These are phyloP conservation scores for Typhlichthys eigenmanni DNA, from an alignment of 2,797 vertebrate species.

Conservation along the genomic window DNA sequence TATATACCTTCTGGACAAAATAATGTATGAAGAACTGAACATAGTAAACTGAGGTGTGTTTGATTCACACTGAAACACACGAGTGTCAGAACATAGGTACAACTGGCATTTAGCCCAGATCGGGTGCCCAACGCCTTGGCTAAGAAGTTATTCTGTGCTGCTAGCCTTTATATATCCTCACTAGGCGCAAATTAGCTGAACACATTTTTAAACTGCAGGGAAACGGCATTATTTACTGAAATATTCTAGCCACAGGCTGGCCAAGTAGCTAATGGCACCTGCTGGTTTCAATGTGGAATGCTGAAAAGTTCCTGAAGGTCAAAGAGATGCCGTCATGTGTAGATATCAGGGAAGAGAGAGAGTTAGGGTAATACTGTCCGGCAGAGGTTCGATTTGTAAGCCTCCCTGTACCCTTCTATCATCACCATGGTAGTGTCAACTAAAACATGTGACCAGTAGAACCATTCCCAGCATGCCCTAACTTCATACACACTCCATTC, in stretches of 20 bases:
- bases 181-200: background rate
- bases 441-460: constrained; percentile 10
- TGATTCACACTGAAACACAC: background rate
- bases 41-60: background rate
- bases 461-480: constrained; percentile 45
- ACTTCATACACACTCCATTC: constrained; percentile 25
- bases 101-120: constrained; percentile 40
- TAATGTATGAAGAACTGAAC: background rate
- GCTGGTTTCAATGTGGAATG: background rate
- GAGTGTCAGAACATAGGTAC: background rate
- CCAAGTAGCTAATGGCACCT: background rate
- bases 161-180: constrained; percentile 8
- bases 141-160: constrained; percentile 46
- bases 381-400: background rate
- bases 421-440: constrained; percentile 27
- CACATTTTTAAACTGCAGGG: too few relatives aligned
- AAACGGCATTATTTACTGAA: too few relatives aligned
- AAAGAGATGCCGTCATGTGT: background rate
- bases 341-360: constrained; percentile 3
- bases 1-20: constrained; percentile 31
- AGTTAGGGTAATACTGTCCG: background rate
- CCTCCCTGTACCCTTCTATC: constrained; percentile 23
- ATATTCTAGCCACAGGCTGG: background rate
- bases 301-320: background rate
- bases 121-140: constrained; percentile 44